A percentile compares a stretch with the other conserved stretches of the same genome.
Evolutionary conservation across 2,797 vertebrate species (phyloP).

Genomic region (Urosaurus nigricauda): DNA sequence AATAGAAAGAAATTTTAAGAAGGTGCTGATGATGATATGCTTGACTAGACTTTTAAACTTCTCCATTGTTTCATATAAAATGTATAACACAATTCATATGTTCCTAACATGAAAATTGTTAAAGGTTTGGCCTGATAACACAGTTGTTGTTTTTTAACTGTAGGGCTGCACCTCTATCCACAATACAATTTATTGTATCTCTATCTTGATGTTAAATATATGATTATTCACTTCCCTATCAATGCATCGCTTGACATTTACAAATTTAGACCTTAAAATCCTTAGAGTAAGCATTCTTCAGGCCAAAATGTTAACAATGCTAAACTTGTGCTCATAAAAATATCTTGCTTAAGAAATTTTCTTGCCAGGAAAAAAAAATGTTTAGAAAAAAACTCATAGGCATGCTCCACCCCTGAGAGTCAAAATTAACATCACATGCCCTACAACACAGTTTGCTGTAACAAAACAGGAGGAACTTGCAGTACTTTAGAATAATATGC

Average conservation of each 20-base stretch:
- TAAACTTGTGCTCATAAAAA: background rate
- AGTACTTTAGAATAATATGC: background rate
- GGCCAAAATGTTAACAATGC: slow-evolving; percentile 10
- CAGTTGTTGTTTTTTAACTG: background rate
- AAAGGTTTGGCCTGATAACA: background rate
- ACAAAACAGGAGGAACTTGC: background rate
- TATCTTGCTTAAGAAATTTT: background rate
- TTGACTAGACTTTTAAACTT: too few species aligned
- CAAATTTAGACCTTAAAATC: background rate
- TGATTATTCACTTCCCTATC: background rate
- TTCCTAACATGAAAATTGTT: background rate
- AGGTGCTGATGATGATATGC: too few species aligned
- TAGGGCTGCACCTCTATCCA: background rate
- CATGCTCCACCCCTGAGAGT: background rate
- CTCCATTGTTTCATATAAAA: too few species aligned
- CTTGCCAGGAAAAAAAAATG: background rate
- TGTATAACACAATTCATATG: background rate
- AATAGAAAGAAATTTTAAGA: too few species aligned
- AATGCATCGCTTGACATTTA: background rate
- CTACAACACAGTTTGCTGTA: background rate
- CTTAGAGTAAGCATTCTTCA: background rate
- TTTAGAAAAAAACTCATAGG: background rate
- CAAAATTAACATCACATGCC: background rate
- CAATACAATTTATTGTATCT: background rate
- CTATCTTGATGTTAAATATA: background rate